Base-by-base conservation (phyloP, 1,140 invertebrate species). In the Sarcophaga peregrina region DNA sequence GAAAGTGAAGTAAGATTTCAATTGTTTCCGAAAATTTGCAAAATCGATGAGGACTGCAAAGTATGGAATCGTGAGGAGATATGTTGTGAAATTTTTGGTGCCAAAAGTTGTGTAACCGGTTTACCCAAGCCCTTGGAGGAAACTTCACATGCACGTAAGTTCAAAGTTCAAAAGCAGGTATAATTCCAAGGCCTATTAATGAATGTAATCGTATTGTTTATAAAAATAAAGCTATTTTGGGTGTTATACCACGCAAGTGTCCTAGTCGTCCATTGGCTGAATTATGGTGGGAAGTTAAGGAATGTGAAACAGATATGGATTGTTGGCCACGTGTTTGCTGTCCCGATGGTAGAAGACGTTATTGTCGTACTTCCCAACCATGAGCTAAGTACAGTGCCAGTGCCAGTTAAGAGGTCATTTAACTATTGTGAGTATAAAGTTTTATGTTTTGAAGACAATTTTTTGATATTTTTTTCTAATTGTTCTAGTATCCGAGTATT, bases 291-390 rank as follows among this genome's bases (percentile, higher is more conserved):
- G 93, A 94, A 78, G 91, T 95, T 3, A 92, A 94, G 87, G 92
- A 93, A 75, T 95, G 94, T 85, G 90, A 91, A 82, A 91, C 90
- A 0, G 94, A 95, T 86, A 89, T 91, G 37, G 94, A 95, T 84
- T 95, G 94, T 87, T 93, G 93, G 91, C 94, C 94, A 5, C 89
- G 94, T 10, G 93, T 95, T 76, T 95, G 94, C 86, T 95, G 94
- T 83, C 94, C 93, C 0, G 94, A 95, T 85, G 92, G 93, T 84
- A 86, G 89, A 0, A 90, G 92, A 37, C 92, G 93, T 52, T 95
- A 94, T 86, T 95, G 94, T 86, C 91, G 94, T 82, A 94, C 94
- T 5, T 92, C 94, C 3, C 91, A 92, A 52, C 93, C 93, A 5
- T n/a, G 90, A 93, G 25, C 91, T 94, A 37, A 93, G 94, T 85